Conservation (phyloP, 2,113 vertebrate species). For the Panurus biarmicus region DNA sequence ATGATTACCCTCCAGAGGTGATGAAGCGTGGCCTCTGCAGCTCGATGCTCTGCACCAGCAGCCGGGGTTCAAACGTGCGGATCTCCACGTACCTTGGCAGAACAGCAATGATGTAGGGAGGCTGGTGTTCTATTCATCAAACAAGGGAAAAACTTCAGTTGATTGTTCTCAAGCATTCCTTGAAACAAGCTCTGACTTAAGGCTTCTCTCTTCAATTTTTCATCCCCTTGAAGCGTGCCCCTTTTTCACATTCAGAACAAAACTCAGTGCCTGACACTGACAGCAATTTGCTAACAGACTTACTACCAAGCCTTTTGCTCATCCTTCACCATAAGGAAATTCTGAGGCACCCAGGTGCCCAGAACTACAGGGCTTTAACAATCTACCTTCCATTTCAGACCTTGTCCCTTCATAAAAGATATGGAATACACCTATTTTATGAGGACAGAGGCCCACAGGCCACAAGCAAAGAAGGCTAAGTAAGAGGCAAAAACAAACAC, state of each 20-base stretch:
- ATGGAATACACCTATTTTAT: neutral
- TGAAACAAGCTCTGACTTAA: neutral
- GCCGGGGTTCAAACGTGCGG: constrained; percentile 89
- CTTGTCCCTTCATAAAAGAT: neutral
- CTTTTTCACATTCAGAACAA: neutral
- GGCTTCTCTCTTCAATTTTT: neutral
- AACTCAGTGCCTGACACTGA: neutral
- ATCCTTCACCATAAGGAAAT: neutral
- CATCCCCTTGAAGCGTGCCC: neutral
- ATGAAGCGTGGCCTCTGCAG: constrained; percentile 95
- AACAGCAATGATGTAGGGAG: constrained; percentile 96
- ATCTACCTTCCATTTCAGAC: neutral
- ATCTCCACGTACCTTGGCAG: constrained; percentile 95
- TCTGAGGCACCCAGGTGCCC: neutral
- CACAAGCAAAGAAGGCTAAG: neutral
- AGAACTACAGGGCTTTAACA: neutral
- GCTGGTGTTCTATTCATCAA: constrained; percentile 84
- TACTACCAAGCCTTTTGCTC: neutral
- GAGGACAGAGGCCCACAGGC: neutral
- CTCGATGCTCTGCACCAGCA: constrained; percentile 96
- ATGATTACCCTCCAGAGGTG: constrained; percentile 86
- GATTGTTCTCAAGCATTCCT: neutral
- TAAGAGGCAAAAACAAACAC: neutral
- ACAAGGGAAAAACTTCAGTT: neutral
- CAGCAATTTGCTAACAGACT: neutral